These are phyloP conservation scores for Marmota monax DNA, from an alignment of 2,113 vertebrate genomes.

Conservation along the genomic window DNA sequence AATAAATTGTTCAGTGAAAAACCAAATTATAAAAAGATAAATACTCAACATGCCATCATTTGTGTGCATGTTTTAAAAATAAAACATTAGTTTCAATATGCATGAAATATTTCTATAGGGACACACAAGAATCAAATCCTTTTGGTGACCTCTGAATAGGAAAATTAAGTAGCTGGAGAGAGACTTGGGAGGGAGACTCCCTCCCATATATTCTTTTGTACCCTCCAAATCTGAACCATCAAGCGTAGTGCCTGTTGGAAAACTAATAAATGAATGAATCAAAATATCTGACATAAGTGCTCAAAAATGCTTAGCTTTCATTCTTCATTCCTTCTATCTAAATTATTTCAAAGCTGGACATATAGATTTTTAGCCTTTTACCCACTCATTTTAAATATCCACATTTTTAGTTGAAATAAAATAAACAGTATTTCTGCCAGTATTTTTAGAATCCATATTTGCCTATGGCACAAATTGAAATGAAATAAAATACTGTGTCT, in stretches of 20 bases:
- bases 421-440: not conserved
- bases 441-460: not conserved
- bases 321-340: not conserved
- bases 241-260: not conserved
- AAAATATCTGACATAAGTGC: not conserved
- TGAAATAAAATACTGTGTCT: conserved; percentile 27
- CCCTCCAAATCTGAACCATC: not conserved
- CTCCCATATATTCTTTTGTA: not conserved
- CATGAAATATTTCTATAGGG: not conserved
- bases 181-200: not conserved
- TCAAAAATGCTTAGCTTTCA: conserved; percentile 19
- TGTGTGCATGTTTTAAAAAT: not conserved
- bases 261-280: not conserved
- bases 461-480: not conserved
- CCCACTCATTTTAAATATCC: not conserved
- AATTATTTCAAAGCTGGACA: conserved; percentile 51
- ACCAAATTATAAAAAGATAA: not conserved
- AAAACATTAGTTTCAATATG: not conserved
- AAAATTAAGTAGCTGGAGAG: not conserved
- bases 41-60: not conserved
- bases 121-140: not conserved
- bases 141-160: not conserved
- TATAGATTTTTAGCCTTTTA: not conserved
- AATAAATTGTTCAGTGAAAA: not conserved
- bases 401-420: conserved; percentile 32